A percentile compares a stretch with the other conserved stretches of the same genome.
phyloP scores from a whole-genome alignment of 2,113 vertebrate species.

The Halcyon malimbica region DNA sequence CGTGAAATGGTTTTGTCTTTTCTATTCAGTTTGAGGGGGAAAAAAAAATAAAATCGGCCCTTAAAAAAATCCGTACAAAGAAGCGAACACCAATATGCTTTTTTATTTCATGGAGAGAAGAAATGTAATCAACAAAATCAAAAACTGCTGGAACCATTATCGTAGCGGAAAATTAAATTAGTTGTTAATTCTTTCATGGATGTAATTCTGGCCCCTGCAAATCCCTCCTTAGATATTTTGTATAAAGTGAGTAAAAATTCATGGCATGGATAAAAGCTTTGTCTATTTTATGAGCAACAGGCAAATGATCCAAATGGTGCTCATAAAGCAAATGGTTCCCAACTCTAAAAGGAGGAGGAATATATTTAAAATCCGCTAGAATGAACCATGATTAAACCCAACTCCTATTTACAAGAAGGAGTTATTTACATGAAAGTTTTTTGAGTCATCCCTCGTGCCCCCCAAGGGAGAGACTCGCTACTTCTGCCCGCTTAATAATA shows the following conservation, averaged over 20 bases:
- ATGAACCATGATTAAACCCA: neutral
- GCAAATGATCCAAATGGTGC: conserved; percentile 62
- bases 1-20: neutral
- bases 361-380: conserved; percentile 40
- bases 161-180: conserved; percentile 60
- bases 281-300: conserved; percentile 62
- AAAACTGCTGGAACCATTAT: conserved; percentile 39
- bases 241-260: conserved; percentile 70
- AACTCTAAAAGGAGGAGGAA: conserved; percentile 40
- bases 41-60: neutral
- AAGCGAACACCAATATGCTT: neutral
- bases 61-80: neutral
- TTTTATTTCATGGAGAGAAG: neutral
- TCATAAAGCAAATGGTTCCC: conserved; percentile 61
- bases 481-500: neutral
- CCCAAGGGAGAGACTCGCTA: neutral
- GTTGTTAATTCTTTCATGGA: conserved; percentile 65
- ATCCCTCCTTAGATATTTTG: conserved; percentile 70
- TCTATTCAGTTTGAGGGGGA: neutral
- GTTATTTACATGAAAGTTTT: neutral
- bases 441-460: too few relatives aligned
- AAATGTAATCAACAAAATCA: conserved; percentile 54
- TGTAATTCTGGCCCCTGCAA: conserved; percentile 57
- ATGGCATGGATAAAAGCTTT: conserved; percentile 66
- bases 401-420: neutral